Evolutionary conservation across 64 coral and sea anemone genomes (phyloP).

Genomic region (Dendronephthya gigantea): DNA sequence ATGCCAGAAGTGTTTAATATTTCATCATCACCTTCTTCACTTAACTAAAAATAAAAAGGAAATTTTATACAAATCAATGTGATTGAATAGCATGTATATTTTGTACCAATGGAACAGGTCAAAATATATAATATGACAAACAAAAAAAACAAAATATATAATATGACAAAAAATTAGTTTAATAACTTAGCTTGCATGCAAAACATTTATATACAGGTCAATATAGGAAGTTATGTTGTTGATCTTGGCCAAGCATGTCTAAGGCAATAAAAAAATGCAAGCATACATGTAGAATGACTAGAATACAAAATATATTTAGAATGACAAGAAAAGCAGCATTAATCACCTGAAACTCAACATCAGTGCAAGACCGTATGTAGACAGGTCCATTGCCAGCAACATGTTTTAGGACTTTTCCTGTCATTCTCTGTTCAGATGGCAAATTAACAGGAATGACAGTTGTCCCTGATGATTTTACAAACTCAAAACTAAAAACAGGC

Average conservation of each 20-base stretch:
- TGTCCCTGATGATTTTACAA: neutral
- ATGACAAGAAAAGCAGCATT: neutral
- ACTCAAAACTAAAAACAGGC: conserved; percentile 5
- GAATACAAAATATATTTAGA: neutral
- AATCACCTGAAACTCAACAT: neutral
- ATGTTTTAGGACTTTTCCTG: neutral
- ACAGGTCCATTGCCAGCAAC: neutral
- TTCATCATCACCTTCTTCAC: neutral
- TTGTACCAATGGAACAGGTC: neutral
- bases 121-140: too few relatives aligned
- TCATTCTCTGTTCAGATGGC: neutral
- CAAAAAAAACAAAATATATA: too few relatives aligned
- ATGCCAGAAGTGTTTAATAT: neutral
- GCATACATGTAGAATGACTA: neutral
- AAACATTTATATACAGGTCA: too few relatives aligned
- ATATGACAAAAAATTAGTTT: neutral
- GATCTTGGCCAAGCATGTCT: too few relatives aligned
- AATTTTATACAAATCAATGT: neutral
- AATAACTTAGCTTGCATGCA: too few relatives aligned
- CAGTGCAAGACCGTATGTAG: neutral
- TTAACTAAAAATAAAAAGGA: neutral
- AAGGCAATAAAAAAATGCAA: too few relatives aligned
- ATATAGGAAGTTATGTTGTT: too few relatives aligned
- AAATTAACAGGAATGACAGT: neutral
- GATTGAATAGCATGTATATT: neutral